Conservation (phyloP, 1,140 invertebrate species). For the Hyles vespertilio region DNA sequence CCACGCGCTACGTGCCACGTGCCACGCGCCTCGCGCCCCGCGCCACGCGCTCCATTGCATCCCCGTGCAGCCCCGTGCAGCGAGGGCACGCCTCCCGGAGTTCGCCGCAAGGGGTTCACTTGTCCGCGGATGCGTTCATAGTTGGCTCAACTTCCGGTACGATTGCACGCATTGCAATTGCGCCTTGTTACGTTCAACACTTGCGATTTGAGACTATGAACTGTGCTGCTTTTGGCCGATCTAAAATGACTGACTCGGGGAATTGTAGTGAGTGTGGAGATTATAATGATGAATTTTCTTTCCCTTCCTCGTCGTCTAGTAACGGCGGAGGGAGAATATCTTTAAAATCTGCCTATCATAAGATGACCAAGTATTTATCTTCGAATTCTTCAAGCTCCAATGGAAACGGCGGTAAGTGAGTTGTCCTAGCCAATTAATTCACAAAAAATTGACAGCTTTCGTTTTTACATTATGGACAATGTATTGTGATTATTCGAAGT, state of each 20-base stretch:
- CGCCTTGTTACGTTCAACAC: too few species aligned
- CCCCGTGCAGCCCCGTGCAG: slow-evolving; percentile 26
- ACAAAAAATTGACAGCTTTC: too few species aligned
- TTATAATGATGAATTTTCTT: slow-evolving; percentile 2
- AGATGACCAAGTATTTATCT: slow-evolving; percentile 31
- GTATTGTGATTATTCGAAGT: too few species aligned
- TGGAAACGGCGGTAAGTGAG: slow-evolving; percentile 9
- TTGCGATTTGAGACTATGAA: not conserved
- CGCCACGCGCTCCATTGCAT: not conserved
- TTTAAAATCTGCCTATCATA: slow-evolving; percentile 30
- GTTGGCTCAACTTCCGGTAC: slow-evolving; percentile 35
- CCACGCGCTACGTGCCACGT: slow-evolving; percentile 20
- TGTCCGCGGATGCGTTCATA: slow-evolving; percentile 63
- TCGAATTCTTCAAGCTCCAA: slow-evolving; percentile 16
- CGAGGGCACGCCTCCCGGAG: slow-evolving; percentile 38
- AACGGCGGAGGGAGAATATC: not conserved
- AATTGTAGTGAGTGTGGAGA: not conserved
- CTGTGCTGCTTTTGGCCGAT: not conserved
- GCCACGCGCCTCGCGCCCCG: slow-evolving; percentile 17
- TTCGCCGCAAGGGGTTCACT: slow-evolving; percentile 37
- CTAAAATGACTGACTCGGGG: not conserved
- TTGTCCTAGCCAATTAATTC: not conserved
- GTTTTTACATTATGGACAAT: too few species aligned
- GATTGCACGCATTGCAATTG: slow-evolving; percentile 28
- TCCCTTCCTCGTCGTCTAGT: not conserved